phyloP scores from a whole-genome alignment of 2,888 invertebrate species.

The Ennomos fuscantarius region DNA sequence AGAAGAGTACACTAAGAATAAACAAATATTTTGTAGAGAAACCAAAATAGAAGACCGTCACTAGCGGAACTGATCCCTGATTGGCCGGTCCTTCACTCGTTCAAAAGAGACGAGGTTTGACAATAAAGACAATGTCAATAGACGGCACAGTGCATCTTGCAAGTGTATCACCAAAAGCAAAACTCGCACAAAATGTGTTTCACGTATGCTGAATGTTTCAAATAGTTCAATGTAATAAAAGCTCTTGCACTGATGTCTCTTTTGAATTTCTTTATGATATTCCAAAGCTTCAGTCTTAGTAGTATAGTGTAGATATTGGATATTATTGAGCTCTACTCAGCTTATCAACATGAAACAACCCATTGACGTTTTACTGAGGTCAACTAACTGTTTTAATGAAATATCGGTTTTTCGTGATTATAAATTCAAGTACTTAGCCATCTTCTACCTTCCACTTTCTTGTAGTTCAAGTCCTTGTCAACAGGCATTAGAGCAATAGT shows the following conservation, averaged over 20 bases:
- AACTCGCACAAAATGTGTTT: slow-evolving; percentile 67
- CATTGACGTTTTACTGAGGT: slow-evolving; percentile 3
- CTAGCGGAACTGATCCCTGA: slow-evolving; percentile 98
- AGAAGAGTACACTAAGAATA: slow-evolving; percentile 58
- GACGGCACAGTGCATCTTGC: slow-evolving; percentile 78
- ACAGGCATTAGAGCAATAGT: slow-evolving; percentile 36
- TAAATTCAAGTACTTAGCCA: slow-evolving; percentile 24
- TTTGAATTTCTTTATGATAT: slow-evolving; percentile 29
- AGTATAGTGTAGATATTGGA: not conserved
- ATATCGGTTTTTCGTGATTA: not conserved
- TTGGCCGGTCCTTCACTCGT: slow-evolving; percentile 96
- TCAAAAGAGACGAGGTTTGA: slow-evolving; percentile 94
- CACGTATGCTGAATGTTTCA: slow-evolving; percentile 53
- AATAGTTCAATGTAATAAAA: slow-evolving; percentile 54
- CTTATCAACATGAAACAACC: not conserved
- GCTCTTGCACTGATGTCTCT: slow-evolving; percentile 47
- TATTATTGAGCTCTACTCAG: not conserved
- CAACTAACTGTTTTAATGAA: slow-evolving; percentile 4
- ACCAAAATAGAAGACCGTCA: slow-evolving; percentile 91
- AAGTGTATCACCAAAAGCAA: slow-evolving; percentile 71
- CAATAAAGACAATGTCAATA: slow-evolving; percentile 66
- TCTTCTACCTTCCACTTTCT: slow-evolving; percentile 29
- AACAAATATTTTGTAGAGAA: slow-evolving; percentile 82
- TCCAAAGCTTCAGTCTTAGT: slow-evolving; percentile 24
- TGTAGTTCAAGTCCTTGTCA: slow-evolving; percentile 25